phyloP scores from a whole-genome alignment of 2,888 invertebrate genomes.

The Frankliniella intonsa region DNA sequence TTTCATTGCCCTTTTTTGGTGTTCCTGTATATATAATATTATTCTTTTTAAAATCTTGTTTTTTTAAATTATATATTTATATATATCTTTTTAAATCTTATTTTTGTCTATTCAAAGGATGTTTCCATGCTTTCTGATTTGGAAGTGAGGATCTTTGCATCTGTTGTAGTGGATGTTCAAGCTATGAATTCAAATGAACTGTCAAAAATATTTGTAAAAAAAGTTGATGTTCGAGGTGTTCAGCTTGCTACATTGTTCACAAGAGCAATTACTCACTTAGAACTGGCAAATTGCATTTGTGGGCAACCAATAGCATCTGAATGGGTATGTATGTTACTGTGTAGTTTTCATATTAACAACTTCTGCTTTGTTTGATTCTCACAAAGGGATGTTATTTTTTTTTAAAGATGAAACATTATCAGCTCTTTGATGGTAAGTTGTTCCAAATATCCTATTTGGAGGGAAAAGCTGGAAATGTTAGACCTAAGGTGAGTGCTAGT shows the following conservation, averaged over 20 bases:
- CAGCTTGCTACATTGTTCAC: conserved; percentile 30
- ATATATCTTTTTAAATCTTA: neutral
- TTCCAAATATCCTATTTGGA: conserved; percentile 30
- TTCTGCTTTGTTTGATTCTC: neutral
- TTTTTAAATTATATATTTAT: neutral
- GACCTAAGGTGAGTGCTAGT: neutral
- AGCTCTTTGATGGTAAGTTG: conserved; percentile 34
- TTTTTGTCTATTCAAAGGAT: conserved; percentile 31
- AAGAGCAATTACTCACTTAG: conserved; percentile 14
- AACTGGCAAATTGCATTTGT: neutral
- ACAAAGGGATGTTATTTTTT: neutral
- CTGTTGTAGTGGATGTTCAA: conserved; percentile 29
- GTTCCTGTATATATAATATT: too few species aligned
- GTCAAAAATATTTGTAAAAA: conserved; percentile 3
- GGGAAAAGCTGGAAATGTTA: too few species aligned
- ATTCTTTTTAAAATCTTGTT: neutral
- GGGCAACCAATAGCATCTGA: neutral
- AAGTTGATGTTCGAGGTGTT: conserved; percentile 27
- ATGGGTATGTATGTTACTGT: neutral
- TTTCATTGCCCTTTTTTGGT: too few species aligned
- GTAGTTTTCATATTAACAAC: neutral
- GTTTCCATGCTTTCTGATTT: conserved; percentile 11
- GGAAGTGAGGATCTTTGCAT: conserved; percentile 31
- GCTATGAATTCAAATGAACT: conserved; percentile 12
- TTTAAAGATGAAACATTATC: conserved; percentile 30